Conservation (phyloP, 1,140 invertebrate genomes). For the Mylabris phalerata region DNA sequence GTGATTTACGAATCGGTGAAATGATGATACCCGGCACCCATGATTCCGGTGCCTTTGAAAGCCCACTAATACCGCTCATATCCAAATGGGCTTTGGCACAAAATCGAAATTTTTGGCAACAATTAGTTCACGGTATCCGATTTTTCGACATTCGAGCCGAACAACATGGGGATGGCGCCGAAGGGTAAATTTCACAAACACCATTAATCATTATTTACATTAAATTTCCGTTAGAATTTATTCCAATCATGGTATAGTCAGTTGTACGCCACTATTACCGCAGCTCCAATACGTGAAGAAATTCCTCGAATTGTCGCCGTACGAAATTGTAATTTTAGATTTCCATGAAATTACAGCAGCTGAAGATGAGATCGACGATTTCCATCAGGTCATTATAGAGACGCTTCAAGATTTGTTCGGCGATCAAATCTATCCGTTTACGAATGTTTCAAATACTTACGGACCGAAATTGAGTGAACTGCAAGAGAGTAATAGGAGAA, state of each 20-base stretch:
- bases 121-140: conserved; percentile 71
- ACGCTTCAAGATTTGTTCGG: conserved; percentile 55
- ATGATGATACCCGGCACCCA: conserved; percentile 64
- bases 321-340: conserved; percentile 62
- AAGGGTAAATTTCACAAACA: conserved; percentile 23
- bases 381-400: conserved; percentile 50
- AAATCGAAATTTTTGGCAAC: conserved; percentile 69
- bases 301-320: conserved; percentile 53
- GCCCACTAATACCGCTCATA: conserved; percentile 1
- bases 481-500: conserved; percentile 48
- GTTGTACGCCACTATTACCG: conserved; percentile 53
- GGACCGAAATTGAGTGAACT: conserved; percentile 55
- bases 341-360: conserved; percentile 63
- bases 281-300: conserved; percentile 53
- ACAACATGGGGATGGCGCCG: conserved; percentile 39
- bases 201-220: no score
- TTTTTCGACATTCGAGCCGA: conserved; percentile 73
- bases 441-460: conserved; percentile 41
- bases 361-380: conserved; percentile 47
- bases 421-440: conserved; percentile 43
- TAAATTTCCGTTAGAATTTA: conserved; percentile 49
- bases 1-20: conserved; percentile 47
- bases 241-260: conserved; percentile 61
- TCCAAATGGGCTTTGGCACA: conserved; percentile 41
- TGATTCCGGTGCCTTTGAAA: conserved; percentile 55